Base-by-base conservation (phyloP, 64 coral and sea anemone genomes). In the Cladopsammia gracilis region DNA sequence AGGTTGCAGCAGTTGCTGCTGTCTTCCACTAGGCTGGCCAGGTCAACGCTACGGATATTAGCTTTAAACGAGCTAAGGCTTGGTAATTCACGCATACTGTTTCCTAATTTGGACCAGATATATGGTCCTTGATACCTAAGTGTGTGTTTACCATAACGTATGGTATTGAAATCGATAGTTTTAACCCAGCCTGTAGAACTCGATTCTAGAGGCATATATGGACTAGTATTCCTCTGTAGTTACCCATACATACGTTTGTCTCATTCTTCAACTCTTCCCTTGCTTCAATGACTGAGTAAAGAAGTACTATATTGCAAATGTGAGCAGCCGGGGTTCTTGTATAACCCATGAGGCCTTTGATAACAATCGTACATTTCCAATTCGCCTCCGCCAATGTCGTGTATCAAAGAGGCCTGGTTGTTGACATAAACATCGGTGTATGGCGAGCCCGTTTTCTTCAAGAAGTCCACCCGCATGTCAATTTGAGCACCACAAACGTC, bases 391-490 rank as follows among this genome's bases (percentile, higher is more conserved):
- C 67, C 1, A 54, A 77, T 14, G 77, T 15, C 22, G 25, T 7
- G 7, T 14, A 77, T 48, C 18, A 18, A 79, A 59, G 51, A 18
- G 19, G 77, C 52, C 77, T 79, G 77, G 14, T 79, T 79, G 57
- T 79, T 79, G 52, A 58, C 77, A 58, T 79, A 79, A 10, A 79
- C 77, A 25, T 79, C 77, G 23, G 16, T 79, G 77, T 23, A 59
- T 11, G 1, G 77, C 24, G 77, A 57, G 14, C 51, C 51, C 51
- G 50, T 58, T 7, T 79, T 79, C 6, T 58, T 49, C n/a, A 79
- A 34, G 52, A 23, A 25, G 15, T 79, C 51, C 77, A 79, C 56
- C n/a, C 77, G 52, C 50, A 1, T 25, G 74, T 34, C 77, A 25
- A 58, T 79, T 79, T 24, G 49, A 25, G 19, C 77, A 18, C 7